Percentiles rank a stretch among this genome's conserved stretches.
phyloP scores from a whole-genome alignment of 2,797 vertebrate genomes.

The Typhlichthys eigenmanni region DNA sequence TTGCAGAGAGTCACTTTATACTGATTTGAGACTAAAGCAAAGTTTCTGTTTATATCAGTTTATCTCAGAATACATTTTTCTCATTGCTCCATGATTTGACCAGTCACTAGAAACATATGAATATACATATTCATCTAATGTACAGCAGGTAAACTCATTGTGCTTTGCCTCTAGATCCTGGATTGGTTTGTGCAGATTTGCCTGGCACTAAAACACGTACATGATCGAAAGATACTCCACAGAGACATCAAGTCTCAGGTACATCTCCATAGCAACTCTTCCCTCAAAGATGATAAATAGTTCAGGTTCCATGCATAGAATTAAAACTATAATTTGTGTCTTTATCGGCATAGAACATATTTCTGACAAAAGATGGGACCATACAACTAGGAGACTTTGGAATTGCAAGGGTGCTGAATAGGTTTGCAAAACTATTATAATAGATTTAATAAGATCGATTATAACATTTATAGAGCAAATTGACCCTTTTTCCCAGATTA shows the following conservation, averaged over 20 bases:
- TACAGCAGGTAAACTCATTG: neutral
- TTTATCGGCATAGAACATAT: slow-evolving; percentile 86
- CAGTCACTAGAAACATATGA: neutral
- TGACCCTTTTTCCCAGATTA: too few species aligned
- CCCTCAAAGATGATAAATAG: neutral
- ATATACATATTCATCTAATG: neutral
- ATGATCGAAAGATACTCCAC: slow-evolving; percentile 97
- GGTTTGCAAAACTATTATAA: slow-evolving; percentile 66
- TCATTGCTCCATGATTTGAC: neutral
- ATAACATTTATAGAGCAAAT: too few species aligned
- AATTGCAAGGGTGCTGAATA: slow-evolving; percentile 95
- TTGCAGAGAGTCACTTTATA: neutral
- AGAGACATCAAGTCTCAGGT: slow-evolving; percentile 99
- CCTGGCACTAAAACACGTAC: slow-evolving; percentile 95
- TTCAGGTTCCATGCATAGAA: neutral
- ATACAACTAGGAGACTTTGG: slow-evolving; percentile 97
- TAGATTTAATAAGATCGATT: too few species aligned
- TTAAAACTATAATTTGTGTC: neutral
- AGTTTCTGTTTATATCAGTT: too few species aligned
- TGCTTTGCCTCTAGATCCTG: slow-evolving; percentile 81
- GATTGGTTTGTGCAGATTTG: slow-evolving; percentile 99
- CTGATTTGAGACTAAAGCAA: too few species aligned
- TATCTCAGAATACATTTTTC: too few species aligned
- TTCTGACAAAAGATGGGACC: slow-evolving; percentile 95
- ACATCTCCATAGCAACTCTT: slow-evolving; percentile 6